These are phyloP conservation scores for Macroglossus sobrinus DNA, from an alignment of 2,113 vertebrate genomes.

Conservation along the genomic window DNA sequence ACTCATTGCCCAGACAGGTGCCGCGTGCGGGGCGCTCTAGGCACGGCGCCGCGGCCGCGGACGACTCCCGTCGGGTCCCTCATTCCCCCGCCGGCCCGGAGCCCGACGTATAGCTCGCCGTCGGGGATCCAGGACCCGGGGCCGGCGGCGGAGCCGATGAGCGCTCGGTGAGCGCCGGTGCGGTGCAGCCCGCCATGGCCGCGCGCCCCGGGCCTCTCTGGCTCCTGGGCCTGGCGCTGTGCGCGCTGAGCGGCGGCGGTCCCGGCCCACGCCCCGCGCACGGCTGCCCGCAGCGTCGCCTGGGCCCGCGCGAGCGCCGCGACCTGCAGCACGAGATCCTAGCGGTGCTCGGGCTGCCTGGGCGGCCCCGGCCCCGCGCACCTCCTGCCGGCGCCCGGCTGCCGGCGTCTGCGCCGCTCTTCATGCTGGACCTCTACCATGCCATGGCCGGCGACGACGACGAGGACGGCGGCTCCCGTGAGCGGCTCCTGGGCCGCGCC, in stretches of 20 bases:
- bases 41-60: background rate
- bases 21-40: background rate
- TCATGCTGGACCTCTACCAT: slow-evolving; percentile 96
- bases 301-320: slow-evolving; percentile 91
- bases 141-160: background rate
- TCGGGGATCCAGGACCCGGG: background rate
- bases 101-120: background rate
- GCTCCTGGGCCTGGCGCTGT: background rate
- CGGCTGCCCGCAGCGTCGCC: slow-evolving; percentile 72
- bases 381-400: slow-evolving; percentile 58
- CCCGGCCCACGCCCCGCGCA: background rate
- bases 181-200: background rate
- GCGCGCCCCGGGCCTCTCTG: background rate
- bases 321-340: slow-evolving; percentile 95
- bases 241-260: background rate
- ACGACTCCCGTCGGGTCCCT: background rate
- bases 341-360: slow-evolving; percentile 88
- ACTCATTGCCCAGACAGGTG: background rate
- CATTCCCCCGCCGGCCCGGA: too few relatives aligned
- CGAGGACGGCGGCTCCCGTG: slow-evolving; percentile 79
- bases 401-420: slow-evolving; percentile 92
- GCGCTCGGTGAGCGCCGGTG: background rate
- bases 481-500: slow-evolving; percentile 87
- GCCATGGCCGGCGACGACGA: slow-evolving; percentile 87
- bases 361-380: slow-evolving; percentile 54